These are phyloP conservation scores for Spinibarbus caldwelli DNA, from an alignment of 2,797 vertebrate genomes.

Conservation along the genomic window DNA sequence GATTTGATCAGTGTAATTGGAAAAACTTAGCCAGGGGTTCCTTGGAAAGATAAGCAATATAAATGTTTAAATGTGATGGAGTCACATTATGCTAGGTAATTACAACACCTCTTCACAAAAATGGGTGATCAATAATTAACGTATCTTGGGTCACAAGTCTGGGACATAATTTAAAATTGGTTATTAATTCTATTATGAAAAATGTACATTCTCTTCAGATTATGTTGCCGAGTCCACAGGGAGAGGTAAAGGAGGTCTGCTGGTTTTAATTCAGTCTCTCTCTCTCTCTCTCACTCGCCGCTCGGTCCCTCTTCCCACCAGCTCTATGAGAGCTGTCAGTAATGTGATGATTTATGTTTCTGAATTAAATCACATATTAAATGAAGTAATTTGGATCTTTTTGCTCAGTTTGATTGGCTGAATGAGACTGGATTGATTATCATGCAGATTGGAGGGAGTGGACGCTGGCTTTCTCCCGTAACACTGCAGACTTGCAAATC, in stretches of 20 bases:
- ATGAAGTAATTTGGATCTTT: constrained; percentile 73
- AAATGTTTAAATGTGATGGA: constrained; percentile 80
- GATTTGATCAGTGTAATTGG: constrained; percentile 76
- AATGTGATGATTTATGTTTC: constrained; percentile 73
- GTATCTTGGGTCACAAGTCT: constrained; percentile 66
- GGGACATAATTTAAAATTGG: constrained; percentile 67
- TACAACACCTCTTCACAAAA: constrained; percentile 70
- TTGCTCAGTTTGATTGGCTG: constrained; percentile 72
- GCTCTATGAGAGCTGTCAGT: constrained; percentile 63
- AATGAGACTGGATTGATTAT: constrained; percentile 70
- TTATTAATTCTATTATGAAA: constrained; percentile 68
- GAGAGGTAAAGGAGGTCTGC: constrained; percentile 44
- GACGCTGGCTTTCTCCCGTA: constrained; percentile 66
- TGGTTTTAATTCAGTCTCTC: constrained; percentile 51
- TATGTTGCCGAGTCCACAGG: constrained; percentile 47
- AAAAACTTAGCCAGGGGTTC: constrained; percentile 69
- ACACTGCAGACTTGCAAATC: constrained; percentile 45
- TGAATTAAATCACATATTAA: constrained; percentile 73
- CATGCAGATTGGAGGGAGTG: constrained; percentile 67
- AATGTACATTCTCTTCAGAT: constrained; percentile 46
- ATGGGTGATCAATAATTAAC: constrained; percentile 78
- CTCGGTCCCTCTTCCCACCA: neutral
- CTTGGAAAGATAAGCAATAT: constrained; percentile 77
- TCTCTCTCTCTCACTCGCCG: constrained; percentile 31
- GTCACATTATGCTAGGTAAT: constrained; percentile 78